Percentiles rank a stretch among this genome's conserved stretches.
phyloP scores from a whole-genome alignment of 2,888 invertebrate species.

The Cancer borealis region DNA sequence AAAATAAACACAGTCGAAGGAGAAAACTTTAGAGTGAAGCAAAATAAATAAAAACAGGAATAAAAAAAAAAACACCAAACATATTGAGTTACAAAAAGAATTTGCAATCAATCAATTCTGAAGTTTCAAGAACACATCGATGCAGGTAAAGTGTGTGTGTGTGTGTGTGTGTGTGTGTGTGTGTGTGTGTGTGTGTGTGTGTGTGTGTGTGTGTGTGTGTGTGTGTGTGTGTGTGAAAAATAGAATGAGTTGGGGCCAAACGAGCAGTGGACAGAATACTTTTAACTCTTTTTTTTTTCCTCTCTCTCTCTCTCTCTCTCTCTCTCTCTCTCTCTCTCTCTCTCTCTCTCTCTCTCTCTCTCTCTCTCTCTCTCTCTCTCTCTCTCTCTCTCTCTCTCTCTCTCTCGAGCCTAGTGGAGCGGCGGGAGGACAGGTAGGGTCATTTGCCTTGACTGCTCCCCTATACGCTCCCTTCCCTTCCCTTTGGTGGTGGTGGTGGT shows the following conservation, averaged over 20 bases:
- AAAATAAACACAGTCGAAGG: not conserved
- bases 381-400: not conserved
- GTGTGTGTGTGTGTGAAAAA: conserved; percentile 24
- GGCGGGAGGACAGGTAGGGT: not conserved
- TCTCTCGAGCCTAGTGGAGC: not conserved
- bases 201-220: conserved; percentile 49
- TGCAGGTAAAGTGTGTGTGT: conserved; percentile 41
- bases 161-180: conserved; percentile 44
- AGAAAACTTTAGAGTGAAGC: not conserved
- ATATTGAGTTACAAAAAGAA: too few species aligned
- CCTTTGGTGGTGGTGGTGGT: not conserved
- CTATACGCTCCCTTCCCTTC: not conserved
- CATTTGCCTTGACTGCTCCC: not conserved
- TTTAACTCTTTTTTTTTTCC: not conserved
- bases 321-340: conserved; percentile 18
- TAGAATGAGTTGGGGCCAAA: not conserved
- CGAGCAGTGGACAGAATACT: not conserved
- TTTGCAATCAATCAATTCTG: not conserved
- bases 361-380: conserved; percentile 24
- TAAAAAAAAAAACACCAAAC: not conserved
- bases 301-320: conserved; percentile 26
- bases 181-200: not conserved
- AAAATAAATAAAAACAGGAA: too few species aligned
- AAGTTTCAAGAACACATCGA: not conserved
- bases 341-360: conserved; percentile 39